Conservation (phyloP, 2,797 vertebrate genomes). For the Helostoma temminkii region DNA sequence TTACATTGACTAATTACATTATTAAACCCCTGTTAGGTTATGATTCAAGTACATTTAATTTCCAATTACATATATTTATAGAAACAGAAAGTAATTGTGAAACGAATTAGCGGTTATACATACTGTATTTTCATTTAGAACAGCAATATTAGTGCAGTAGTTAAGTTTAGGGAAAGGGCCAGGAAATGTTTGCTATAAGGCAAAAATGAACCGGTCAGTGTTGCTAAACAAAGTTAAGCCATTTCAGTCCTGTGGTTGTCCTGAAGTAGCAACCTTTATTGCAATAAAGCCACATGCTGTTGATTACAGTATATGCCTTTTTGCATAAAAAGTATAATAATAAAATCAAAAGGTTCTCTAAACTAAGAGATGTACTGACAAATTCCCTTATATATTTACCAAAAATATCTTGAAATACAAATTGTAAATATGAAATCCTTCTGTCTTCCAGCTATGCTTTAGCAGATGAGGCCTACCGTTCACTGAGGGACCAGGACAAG, state of each 20-base stretch:
- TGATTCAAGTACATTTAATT: not conserved
- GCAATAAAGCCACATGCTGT: conserved; percentile 54
- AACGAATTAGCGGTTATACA: no score
- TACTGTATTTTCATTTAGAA: no score
- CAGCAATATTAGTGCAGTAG: no score
- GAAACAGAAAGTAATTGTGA: no score
- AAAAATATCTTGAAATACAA: not conserved
- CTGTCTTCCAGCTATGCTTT: conserved; percentile 91
- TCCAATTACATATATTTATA: conserved; percentile 5
- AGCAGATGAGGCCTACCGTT: conserved; percentile 97
- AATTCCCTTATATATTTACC: not conserved
- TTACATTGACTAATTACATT: conserved; percentile 18
- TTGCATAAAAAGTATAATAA: conserved; percentile 14
- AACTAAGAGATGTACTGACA: not conserved
- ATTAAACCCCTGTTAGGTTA: conserved; percentile 13
- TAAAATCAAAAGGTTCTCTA: no score
- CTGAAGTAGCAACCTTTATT: conserved; percentile 65
- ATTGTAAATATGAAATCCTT: not conserved
- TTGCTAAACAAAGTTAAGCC: conserved; percentile 13
- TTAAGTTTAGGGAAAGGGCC: no score
- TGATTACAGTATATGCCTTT: conserved; percentile 59
- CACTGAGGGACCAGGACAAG: conserved; percentile 97
- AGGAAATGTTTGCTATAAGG: no score
- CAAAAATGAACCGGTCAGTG: no score
- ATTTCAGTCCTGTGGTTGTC: conserved; percentile 55